phyloP scores from a whole-genome alignment of 2,888 invertebrate species.

The Leucophenga montana region DNA sequence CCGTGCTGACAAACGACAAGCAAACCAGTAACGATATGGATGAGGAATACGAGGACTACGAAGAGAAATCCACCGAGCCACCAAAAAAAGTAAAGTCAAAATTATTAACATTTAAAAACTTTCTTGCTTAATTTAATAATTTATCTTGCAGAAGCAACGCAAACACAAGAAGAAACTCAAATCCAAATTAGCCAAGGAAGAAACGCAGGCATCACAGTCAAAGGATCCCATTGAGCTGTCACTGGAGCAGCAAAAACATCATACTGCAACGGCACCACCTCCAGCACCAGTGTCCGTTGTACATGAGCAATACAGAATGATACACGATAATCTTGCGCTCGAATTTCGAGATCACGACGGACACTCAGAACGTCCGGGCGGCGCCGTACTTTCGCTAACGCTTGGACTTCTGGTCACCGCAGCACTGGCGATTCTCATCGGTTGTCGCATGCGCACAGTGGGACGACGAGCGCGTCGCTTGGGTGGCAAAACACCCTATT shows the following conservation, averaged over 20 bases:
- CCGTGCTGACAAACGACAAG: slow-evolving; percentile 46
- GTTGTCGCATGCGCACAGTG: slow-evolving; percentile 87
- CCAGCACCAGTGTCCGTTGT: neutral
- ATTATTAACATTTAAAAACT: neutral
- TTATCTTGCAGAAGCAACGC: slow-evolving; percentile 56
- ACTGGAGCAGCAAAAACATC: slow-evolving; percentile 54
- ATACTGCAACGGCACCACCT: slow-evolving; percentile 28
- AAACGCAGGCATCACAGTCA: slow-evolving; percentile 32
- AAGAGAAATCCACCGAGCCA: slow-evolving; percentile 68
- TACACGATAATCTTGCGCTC: slow-evolving; percentile 70
- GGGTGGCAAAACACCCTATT: slow-evolving; percentile 85
- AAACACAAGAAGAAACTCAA: slow-evolving; percentile 66
- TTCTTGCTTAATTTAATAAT: neutral
- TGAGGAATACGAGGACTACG: slow-evolving; percentile 65
- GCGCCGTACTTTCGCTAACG: slow-evolving; percentile 85
- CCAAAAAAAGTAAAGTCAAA: slow-evolving; percentile 61
- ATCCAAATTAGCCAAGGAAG: slow-evolving; percentile 43
- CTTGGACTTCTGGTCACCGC: slow-evolving; percentile 87
- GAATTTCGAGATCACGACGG: slow-evolving; percentile 77
- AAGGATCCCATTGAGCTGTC: slow-evolving; percentile 59
- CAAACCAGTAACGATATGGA: slow-evolving; percentile 40
- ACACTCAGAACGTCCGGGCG: slow-evolving; percentile 81
- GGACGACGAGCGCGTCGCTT: slow-evolving; percentile 79
- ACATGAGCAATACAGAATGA: slow-evolving; percentile 71
- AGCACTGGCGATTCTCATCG: slow-evolving; percentile 85